Evolutionary conservation across 2,113 vertebrate genomes (phyloP), one percentile per base, ranked within the genome.

Genomic region (Poecilia latipinna): DNA sequence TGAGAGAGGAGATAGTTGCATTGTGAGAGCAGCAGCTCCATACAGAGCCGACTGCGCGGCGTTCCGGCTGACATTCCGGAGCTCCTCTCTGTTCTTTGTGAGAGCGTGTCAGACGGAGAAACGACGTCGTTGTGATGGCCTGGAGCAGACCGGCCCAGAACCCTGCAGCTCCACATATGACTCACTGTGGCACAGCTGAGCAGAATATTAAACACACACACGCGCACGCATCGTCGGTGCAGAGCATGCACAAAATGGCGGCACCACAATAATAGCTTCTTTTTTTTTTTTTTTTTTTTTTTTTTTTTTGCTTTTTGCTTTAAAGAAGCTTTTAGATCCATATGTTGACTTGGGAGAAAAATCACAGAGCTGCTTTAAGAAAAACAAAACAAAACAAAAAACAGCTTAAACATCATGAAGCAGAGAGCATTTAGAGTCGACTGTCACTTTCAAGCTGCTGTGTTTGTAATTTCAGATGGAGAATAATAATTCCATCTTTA

Each of bases 171-270:
- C 70, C 85, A 89, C 83, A 74, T 75, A 83, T 90, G 91, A 93
- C 76, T 92, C 90, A 92, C 70, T 70, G 83, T 82, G 78, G 71
- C 78, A 81, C 91, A 93, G 91, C 92, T 92, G 91, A 93, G 86
- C 90, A 85, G 89, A 90, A 92, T 91, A 90, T 86, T 91, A 91
- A 92, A 86, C 73, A 86, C 75, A 65, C 68, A 65, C 42, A 72
- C 11, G 15, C 42, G 2, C 37, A 65, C 8, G 15, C 51, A 29
- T 29, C 29, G 3, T 42, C 33, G 66, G 79, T 54, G n/a, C 28
- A 31, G 71, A 73, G 57, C 68, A 78, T 37, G 66, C 85, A 86
- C 85, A 89, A 89, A 91, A 94, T 91, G 89, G 89, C 78, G 73
- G 80, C 22, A 0, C 39, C 61, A 35, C 64, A 79, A 74, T 29